A percentile compares a stretch with the other conserved stretches of the same genome.
phyloP scores from a whole-genome alignment of 2,113 vertebrate species.

The Ginglymostoma cirratum region DNA sequence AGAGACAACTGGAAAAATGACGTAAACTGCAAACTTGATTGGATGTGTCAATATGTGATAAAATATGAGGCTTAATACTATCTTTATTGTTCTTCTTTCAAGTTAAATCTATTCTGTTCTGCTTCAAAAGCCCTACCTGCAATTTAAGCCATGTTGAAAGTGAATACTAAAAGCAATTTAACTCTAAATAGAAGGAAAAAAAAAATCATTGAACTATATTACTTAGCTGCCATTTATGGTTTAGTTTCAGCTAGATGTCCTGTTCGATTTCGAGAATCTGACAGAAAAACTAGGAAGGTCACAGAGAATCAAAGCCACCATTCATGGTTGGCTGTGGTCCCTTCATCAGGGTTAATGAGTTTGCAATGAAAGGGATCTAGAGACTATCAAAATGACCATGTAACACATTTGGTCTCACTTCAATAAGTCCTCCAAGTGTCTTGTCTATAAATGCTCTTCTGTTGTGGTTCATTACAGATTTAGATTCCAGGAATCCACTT shows the following conservation, averaged over 20 bases:
- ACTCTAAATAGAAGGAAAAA: neutral
- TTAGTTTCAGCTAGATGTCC: neutral
- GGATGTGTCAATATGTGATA: neutral
- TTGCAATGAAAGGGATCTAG: neutral
- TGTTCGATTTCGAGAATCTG: neutral
- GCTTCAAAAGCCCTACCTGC: neutral
- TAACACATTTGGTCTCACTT: conserved; percentile 17
- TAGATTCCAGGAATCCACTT: neutral
- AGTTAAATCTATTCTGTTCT: neutral
- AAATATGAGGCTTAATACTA: neutral
- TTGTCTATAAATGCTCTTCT: neutral
- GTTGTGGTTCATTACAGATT: neutral
- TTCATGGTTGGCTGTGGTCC: neutral
- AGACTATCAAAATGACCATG: neutral
- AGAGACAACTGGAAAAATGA: neutral
- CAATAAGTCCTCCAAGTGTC: neutral
- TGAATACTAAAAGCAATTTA: neutral
- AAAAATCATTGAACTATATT: neutral
- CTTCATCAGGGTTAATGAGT: neutral
- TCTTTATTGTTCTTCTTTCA: neutral
- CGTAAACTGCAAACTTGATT: neutral
- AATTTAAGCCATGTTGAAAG: neutral
- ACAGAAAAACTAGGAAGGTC: neutral
- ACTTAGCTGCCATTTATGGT: neutral
- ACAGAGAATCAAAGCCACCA: neutral